Base-by-base conservation (phyloP, 2,797 vertebrate genomes). In the Adelosebastes latens region DNA sequence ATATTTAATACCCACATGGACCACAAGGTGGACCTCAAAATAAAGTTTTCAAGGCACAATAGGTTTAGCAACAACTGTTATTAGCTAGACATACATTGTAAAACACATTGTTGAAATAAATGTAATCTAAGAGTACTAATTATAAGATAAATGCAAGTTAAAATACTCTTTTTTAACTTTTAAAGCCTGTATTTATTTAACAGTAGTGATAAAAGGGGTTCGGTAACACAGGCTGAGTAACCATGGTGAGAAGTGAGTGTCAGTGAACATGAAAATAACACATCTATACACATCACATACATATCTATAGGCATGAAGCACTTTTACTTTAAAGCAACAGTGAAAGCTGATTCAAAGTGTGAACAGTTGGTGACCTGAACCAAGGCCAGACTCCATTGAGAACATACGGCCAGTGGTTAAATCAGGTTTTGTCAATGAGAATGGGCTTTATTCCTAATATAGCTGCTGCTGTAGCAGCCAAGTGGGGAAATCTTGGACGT, bases 341-440 rank as follows among this genome's bases (percentile, higher is more conserved):
- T 69, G 76, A 87, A 85, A 83, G 74, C 68, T 85, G 75, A 87
- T 71, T 81, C 32, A 80, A 75, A 86, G 75, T 71, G 7, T 77
- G 67, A 91, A 87, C 91, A 93, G 87, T 92, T 92, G 88, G 91
- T 93, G 92, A 91, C 88, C 89, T 80, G 73, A 81, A 72, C 78
- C 11, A 12, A 83, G 32, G 69, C 82, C 20, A 25, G 76, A 86
- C 71, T 82, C 76, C 89, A 89, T 89, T 92, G 88, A 92, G 83
- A 93, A 82, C 85, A 93, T 87, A 74, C 81, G 80, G 88, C 63
- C 75, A 72, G 81, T 76, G 82, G 83, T 83, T 87, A 87, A 90
- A 89, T 89, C 88, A 91, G 86, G 88, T 94, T 94, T 93, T 93
- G 89, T 94, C 91, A 96, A 95, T 93, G 95, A 93, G 89, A 93